Percentiles rank a stretch among this genome's conserved stretches.
These are phyloP conservation scores for Apostichopus californicus DNA, from an alignment of 35 echinoderm and acorn worm species.

Conservation along the genomic window DNA sequence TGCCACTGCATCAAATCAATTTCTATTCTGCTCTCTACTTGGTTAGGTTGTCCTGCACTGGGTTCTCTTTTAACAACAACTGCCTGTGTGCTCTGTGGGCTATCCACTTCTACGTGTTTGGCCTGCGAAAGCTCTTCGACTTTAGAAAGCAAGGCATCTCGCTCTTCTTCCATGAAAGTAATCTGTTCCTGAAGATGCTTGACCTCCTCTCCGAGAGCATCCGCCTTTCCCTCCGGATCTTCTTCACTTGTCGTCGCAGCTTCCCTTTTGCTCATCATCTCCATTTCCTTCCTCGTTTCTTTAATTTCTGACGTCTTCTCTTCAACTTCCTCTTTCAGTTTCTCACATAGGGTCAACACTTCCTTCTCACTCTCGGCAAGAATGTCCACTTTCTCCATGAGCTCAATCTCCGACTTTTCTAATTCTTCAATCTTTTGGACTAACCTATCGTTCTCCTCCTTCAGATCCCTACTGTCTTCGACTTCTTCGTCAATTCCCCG, in stretches of 20 bases:
- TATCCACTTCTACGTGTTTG: not conserved
- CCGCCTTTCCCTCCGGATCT: slow-evolving; percentile 21
- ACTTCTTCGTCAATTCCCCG: slow-evolving; percentile 37
- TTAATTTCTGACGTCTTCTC: slow-evolving; percentile 37
- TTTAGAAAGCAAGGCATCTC: slow-evolving; percentile 22
- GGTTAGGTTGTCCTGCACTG: not conserved
- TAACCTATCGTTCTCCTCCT: slow-evolving; percentile 37
- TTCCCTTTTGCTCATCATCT: not conserved
- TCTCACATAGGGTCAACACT: slow-evolving; percentile 55
- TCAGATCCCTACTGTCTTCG: not conserved
- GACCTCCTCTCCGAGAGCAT: slow-evolving; percentile 58
- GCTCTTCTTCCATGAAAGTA: slow-evolving; percentile 56
- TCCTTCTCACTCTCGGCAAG: slow-evolving; percentile 57
- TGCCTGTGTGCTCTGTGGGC: not conserved
- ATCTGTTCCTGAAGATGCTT: slow-evolving; percentile 59
- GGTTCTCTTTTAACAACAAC: not conserved
- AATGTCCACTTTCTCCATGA: slow-evolving; percentile 77
- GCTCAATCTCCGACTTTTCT: slow-evolving; percentile 75
- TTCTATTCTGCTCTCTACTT: slow-evolving; percentile 9
- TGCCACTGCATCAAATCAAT: slow-evolving; percentile 37
- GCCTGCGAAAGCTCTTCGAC: slow-evolving; percentile 27
- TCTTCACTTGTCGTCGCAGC: slow-evolving; percentile 15
- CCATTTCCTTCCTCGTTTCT: slow-evolving; percentile 36
- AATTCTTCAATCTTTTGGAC: slow-evolving; percentile 55
- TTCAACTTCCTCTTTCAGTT: slow-evolving; percentile 33